Evolutionary conservation across 2,888 invertebrate genomes (phyloP), one percentile per base, ranked within the genome.

Genomic region (Crepidodera aurea): DNA sequence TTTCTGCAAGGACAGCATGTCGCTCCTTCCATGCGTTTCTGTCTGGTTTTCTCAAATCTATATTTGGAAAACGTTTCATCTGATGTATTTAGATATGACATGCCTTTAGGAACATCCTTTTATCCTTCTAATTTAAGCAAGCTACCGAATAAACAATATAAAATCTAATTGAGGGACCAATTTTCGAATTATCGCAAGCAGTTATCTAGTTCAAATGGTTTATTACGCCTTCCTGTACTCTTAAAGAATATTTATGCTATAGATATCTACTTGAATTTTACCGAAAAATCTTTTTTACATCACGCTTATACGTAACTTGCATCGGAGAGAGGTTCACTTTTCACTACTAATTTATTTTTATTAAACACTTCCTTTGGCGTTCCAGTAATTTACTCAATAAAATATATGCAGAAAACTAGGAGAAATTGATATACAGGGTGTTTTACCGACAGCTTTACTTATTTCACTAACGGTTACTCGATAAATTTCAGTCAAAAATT

Each of bases 291-390:
- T 5, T 25, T 44, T 22, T 44, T 7, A 25, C 12, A 16, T 25
- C 5, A 44, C 22, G 22, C 4, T 19, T 34, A 34, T 3, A 34
- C 12, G 3, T 19, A 2, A 19, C 42, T 42, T 42, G 12, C 42
- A 42, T 16, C 8, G 7, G 29, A 32, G 37, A 37, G 46, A 62
- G 68, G 69, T 68, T 73, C 71, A 69, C 69, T 69, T 76, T 75
- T 73, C 72, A 75, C 72, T 74, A 71, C 71, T 74, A 73, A 75
- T 74, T 77, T 75, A 75, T 73, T 74, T 77, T 77, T 75, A 77
- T 77, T 77, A 75, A 74, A 73, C 74, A 75, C 75, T 77, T 77
- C 76, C 76, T 77, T 73, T 73, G 62, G 54, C 62, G 66, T 71
- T 67, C 71, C 69, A 18, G 46, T 37, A 37, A 44, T 46, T 7